These are phyloP conservation scores for Ovibos moschatus DNA, from an alignment of 2,113 vertebrate genomes.

Conservation along the genomic window DNA sequence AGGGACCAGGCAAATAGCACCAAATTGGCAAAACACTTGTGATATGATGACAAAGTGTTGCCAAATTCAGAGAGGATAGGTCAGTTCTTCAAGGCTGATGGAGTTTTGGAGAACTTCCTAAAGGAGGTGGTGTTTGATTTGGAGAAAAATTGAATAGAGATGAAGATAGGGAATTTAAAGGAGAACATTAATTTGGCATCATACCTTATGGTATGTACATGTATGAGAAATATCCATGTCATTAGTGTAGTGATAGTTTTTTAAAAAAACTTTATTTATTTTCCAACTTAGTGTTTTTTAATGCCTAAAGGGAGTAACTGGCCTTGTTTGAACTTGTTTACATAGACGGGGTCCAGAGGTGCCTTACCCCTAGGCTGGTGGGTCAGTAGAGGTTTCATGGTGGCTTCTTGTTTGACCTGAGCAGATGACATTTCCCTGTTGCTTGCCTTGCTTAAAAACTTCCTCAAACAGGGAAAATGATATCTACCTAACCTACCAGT, in stretches of 20 bases:
- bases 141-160: not conserved
- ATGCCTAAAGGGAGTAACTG: not conserved
- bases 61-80: not conserved
- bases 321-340: not conserved
- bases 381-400: not conserved
- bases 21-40: not conserved
- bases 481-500: slow-evolving; percentile 18
- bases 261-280: not conserved
- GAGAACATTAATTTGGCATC: not conserved
- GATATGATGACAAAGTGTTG: not conserved
- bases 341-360: not conserved
- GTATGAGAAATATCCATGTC: not conserved
- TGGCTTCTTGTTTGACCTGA: not conserved
- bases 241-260: not conserved
- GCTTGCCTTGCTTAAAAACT: not conserved
- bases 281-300: not conserved
- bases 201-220: not conserved
- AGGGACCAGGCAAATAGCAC: not conserved
- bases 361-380: not conserved
- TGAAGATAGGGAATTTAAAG: not conserved
- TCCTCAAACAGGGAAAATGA: slow-evolving; percentile 24
- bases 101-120: not conserved
- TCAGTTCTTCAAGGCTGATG: not conserved
- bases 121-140: not conserved
- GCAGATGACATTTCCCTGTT: not conserved